Evolutionary conservation across 1,140 invertebrate species (phyloP).

Genomic region (Maconellicoccus hirsutus): DNA sequence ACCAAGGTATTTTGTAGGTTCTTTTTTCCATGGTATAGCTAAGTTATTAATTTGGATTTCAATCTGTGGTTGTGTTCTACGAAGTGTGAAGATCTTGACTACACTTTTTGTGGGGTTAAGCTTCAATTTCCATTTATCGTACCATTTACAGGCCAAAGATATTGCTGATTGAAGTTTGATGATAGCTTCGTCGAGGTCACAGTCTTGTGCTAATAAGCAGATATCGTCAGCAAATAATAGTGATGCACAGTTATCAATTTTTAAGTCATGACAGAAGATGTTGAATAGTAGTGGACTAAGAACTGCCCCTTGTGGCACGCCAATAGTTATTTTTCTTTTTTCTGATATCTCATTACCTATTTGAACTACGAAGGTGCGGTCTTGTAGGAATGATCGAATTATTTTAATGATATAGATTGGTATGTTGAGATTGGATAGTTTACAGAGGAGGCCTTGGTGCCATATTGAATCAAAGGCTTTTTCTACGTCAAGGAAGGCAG

Average conservation of each 20-base stretch:
- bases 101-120: background rate
- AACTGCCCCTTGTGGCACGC: conserved; percentile 18
- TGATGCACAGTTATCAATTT: too few species aligned
- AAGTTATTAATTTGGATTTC: background rate
- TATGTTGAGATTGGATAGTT: conserved; percentile 6
- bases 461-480: conserved; percentile 33
- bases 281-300: conserved; percentile 15
- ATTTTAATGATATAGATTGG: background rate
- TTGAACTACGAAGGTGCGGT: conserved; percentile 14
- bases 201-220: too few species aligned
- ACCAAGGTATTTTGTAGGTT: background rate
- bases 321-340: background rate
- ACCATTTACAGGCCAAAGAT: background rate
- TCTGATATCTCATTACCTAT: conserved; percentile 3
- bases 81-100: background rate
- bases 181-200: background rate
- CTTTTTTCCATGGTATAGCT: background rate
- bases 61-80: background rate
- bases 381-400: conserved; percentile 21
- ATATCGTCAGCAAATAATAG: too few species aligned
- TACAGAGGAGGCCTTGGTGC: conserved; percentile 31
- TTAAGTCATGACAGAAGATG: background rate
- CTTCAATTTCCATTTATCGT: background rate
- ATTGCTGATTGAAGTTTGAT: background rate
- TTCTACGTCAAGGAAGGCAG: conserved; percentile 29